phyloP scores from a whole-genome alignment of 2,888 invertebrate genomes.

The Morinoia aosen region DNA sequence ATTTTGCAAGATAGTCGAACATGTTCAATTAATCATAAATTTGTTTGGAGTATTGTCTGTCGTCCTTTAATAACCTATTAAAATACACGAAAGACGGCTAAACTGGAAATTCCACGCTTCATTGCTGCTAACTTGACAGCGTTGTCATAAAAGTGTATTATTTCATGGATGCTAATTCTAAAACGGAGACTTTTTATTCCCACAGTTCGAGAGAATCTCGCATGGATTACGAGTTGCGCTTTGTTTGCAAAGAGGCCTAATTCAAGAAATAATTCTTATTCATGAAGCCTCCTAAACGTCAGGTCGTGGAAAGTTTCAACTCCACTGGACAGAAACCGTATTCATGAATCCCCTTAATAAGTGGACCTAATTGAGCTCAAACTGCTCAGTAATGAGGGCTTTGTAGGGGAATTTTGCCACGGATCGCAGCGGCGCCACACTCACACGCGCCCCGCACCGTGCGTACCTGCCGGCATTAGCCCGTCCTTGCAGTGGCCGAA shows the following conservation, averaged over 20 bases:
- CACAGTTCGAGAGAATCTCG: neutral
- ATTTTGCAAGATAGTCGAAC: neutral
- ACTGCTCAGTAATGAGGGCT: neutral
- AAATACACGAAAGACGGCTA: neutral
- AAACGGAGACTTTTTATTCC: neutral
- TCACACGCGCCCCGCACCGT: neutral
- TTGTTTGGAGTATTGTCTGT: neutral
- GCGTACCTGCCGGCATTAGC: neutral
- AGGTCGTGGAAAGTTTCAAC: neutral
- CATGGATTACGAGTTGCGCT: neutral
- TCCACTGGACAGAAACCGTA: neutral
- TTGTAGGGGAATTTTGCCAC: neutral
- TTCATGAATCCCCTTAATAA: constrained; percentile 3
- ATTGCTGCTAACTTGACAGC: neutral
- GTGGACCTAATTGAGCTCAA: neutral
- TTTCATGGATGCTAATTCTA: neutral
- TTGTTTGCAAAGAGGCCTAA: neutral
- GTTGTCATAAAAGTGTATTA: neutral
- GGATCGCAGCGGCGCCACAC: neutral
- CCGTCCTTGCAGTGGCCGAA: neutral
- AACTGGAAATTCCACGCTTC: neutral
- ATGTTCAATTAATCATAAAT: neutral
- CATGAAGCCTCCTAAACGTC: neutral
- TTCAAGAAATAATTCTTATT: neutral
- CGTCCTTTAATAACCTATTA: neutral